phyloP scores from a whole-genome alignment of 1,140 invertebrate species.

The Drosophila asahinai region DNA sequence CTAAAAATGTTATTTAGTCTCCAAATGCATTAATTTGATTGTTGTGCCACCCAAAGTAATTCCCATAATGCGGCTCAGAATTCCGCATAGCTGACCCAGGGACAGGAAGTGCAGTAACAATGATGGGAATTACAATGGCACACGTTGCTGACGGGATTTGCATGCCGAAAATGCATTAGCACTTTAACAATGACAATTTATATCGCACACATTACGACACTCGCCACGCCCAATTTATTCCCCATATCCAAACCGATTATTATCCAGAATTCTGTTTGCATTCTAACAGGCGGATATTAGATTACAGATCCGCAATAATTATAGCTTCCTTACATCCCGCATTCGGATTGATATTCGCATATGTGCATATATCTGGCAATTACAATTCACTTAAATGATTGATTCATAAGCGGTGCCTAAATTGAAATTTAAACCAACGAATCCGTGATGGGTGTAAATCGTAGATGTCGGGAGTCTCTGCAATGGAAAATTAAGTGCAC shows the following conservation, averaged over 20 bases:
- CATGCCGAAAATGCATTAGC: constrained; percentile 78
- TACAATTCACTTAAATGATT: constrained; percentile 39
- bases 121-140: constrained; percentile 8
- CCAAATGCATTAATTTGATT: constrained; percentile 1
- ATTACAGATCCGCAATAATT: constrained; percentile 66
- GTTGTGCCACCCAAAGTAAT: background rate
- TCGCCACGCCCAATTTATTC: constrained; percentile 8
- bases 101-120: constrained; percentile 8
- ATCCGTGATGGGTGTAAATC: constrained; percentile 31
- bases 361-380: constrained; percentile 25
- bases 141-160: constrained; percentile 59
- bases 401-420: constrained; percentile 25
- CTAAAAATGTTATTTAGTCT: background rate
- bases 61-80: constrained; percentile 13
- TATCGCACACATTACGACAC: constrained; percentile 47
- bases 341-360: constrained; percentile 22
- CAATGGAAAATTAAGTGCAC: constrained; percentile 37
- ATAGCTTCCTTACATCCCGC: constrained; percentile 48
- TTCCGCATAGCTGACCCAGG: constrained; percentile 10
- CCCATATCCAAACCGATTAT: background rate
- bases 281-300: constrained; percentile 64
- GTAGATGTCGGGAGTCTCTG: background rate
- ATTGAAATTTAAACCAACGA: constrained; percentile 41
- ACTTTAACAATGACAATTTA: constrained; percentile 78
- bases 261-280: constrained; percentile 10